Evolutionary conservation across 2,113 vertebrate species (phyloP).

Genomic region (Urocolius indicus): DNA sequence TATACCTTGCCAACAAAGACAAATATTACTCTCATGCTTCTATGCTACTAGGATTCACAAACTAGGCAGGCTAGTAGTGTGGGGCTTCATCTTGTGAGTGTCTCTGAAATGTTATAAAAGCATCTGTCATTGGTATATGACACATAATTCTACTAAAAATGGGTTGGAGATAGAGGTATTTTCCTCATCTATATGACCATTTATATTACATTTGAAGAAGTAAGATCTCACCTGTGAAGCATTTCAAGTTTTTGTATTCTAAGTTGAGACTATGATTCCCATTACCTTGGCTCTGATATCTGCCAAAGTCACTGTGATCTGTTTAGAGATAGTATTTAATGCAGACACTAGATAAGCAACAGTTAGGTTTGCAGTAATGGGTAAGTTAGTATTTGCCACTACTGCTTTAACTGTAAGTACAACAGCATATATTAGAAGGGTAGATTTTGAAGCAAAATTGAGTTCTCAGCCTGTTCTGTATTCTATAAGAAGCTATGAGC

Average conservation of each 20-base stretch:
- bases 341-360: not conserved
- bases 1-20: not conserved
- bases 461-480: not conserved
- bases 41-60: not conserved
- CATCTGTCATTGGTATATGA: not conserved
- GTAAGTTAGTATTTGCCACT: not conserved
- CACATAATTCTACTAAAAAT: not conserved
- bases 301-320: not conserved
- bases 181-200: not conserved
- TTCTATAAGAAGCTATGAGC: not conserved
- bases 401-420: not conserved
- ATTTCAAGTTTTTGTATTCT: not conserved
- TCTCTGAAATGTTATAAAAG: not conserved
- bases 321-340: not conserved
- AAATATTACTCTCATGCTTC: not conserved
- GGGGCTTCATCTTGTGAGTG: not conserved
- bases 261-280: not conserved
- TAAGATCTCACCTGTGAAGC: not conserved
- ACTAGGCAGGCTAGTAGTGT: not conserved
- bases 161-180: not conserved
- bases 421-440: not conserved
- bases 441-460: not conserved
- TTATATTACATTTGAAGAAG: not conserved
- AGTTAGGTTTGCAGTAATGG: accelerated
- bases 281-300: not conserved